Base-by-base conservation (phyloP, 1,140 invertebrate species). In the Lethrus apterus region DNA sequence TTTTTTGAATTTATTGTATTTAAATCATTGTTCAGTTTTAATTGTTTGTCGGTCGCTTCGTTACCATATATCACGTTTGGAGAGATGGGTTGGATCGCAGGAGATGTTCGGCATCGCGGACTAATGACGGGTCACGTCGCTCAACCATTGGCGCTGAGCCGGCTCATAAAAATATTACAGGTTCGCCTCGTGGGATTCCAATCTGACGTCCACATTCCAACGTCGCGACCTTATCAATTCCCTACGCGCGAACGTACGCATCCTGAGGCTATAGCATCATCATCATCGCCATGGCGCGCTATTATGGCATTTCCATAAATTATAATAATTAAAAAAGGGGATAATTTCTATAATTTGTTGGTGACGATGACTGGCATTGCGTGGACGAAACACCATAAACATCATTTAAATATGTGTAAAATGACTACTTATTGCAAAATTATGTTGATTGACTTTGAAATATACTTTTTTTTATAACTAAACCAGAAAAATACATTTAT, bases 221-320 rank as follows among this genome's bases (percentile, higher is more conserved):
- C 43, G 35, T 41, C 32, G 35, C 46, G 35, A 41, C 40, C 46
- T 48, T 43, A 41, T 48, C 38, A 42, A 42, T 41, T 48, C 33
- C 31, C 30, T 33, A 24, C 43, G 33, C 33, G 34, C n/a, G 46
- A 33, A 41, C 46, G 19, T 21, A 42, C 21, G 24, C 21, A 29
- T 42, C 40, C 40, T 13, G 8, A 17, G 40, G 21, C 40, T 42
- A 15, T 17, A 17, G 40, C 40, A 21, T 15, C 40, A n/a, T 26
- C 17, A 24, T 13, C 23, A 29, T 14, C 9, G 40, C 40, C n/a
- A n/a, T n/a, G n/a, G n/a, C n/a, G n/a, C 40, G 40, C 42, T 36
- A 51, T 54, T 54, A 50, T 36, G 44, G 46, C 44, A 54, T 51
- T 54, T 51, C 47, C 52, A 54, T 54, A 54, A 54, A 54, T 54